Base-by-base conservation (phyloP, 2,113 vertebrate species). In the Cathartes aura region DNA sequence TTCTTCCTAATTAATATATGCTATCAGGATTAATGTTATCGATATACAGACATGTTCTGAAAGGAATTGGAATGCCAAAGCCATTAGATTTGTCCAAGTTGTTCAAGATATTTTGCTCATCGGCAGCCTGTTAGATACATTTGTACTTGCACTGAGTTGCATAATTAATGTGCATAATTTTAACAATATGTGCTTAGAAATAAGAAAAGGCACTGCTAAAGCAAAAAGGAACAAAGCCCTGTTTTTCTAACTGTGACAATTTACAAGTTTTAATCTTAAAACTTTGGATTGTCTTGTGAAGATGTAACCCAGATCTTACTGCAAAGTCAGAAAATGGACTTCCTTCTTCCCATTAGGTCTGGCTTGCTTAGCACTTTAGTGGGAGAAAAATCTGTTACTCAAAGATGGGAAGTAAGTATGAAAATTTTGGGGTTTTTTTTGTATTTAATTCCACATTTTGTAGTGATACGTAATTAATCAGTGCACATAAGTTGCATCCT, bases 291-390 rank as follows among this genome's bases (percentile, higher is more conserved):
- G 20, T 52, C 45, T 50, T 89, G 26, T 78, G n/a, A 93, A 87
- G 66, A 20, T 55, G 11, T 63, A 80, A 70, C 13, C 8, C 13
- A 26, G 21, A 15, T 91, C 19, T 60, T 71, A 45, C 20, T 72
- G 34, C 40, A 45, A 47, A 93, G 24, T 80, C 42, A 79, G 76
- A 60, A 81, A 67, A 88, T 43, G 24, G 12, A 32, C 50, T 74
- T 95, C 27, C 66, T 94, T 90, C 27, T 96, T 89, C 48, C 64
- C 11, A 5, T 85, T 97, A 99, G 99, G 40, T 99, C 99, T 78
- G 99, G 99, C 10, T 98, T 99, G 85, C 99, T 99, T 90, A 99
- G 99, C 97, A 99, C 99, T 14, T 97, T 99, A 95, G 99, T 99
- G 23, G 99, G 99, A 50, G 99, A 99, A 97, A 99, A 99, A 95